These are phyloP conservation scores for Lepidocolaptes lacrymiger DNA, from an alignment of 2,797 vertebrate genomes.

Conservation along the genomic window DNA sequence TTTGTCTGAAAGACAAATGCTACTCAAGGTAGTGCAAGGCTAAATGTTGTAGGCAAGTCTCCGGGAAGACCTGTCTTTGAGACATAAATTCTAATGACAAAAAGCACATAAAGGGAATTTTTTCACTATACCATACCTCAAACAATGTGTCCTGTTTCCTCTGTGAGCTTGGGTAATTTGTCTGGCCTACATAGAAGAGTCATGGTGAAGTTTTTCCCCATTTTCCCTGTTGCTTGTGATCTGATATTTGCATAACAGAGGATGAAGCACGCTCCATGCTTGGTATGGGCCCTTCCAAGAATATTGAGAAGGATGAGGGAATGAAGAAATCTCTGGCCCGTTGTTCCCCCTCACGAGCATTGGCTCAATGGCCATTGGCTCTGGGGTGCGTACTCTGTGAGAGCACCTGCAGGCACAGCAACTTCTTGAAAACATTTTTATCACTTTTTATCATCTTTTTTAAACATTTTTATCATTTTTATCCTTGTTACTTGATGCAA, in stretches of 20 bases:
- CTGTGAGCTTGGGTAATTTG: constrained; percentile 37
- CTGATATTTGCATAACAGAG: neutral
- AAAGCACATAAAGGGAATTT: constrained; percentile 54
- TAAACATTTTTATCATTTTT: neutral
- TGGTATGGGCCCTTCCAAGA: neutral
- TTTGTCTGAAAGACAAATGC: constrained; percentile 68
- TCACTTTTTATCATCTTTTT: no score
- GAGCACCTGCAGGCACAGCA: neutral
- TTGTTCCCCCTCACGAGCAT: neutral
- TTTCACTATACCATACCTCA: constrained; percentile 54
- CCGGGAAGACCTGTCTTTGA: constrained; percentile 48
- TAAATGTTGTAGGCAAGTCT: constrained; percentile 56
- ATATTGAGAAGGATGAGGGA: neutral
- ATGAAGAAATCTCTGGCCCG: rapidly evolving
- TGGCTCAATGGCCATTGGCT: neutral
- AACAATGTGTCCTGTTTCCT: constrained; percentile 31
- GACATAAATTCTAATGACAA: constrained; percentile 68
- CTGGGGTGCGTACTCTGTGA: no score
- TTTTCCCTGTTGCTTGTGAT: neutral
- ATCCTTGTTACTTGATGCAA: neutral
- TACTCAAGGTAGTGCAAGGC: constrained; percentile 58
- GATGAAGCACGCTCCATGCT: neutral
- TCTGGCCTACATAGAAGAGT: constrained; percentile 13
- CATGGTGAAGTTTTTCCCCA: neutral
- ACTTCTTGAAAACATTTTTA: neutral